Conservation (phyloP, 2,888 invertebrate species). For the Altica lythri region DNA sequence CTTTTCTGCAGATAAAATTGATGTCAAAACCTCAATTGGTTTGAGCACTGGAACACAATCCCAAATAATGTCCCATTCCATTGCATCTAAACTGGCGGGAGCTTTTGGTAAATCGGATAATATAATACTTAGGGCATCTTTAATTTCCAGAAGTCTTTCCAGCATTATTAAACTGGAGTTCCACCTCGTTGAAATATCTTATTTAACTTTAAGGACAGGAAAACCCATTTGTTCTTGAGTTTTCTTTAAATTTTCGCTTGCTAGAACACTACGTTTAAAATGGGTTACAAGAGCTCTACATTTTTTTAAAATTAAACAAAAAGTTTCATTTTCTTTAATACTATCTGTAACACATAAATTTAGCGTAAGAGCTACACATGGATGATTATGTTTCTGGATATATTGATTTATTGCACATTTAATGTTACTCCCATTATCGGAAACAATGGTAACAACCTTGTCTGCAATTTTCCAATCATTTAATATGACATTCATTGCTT, state of each 20-base stretch:
- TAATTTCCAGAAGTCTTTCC: slow-evolving; percentile 23
- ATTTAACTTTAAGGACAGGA: slow-evolving; percentile 40
- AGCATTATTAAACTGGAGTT: slow-evolving; percentile 35
- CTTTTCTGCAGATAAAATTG: slow-evolving; percentile 38
- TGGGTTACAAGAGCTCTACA: no score
- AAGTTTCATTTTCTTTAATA: no score
- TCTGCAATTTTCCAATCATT: no score
- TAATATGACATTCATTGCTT: no score
- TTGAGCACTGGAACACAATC: slow-evolving; percentile 37
- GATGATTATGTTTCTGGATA: no score
- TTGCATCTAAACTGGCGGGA: slow-evolving; percentile 29
- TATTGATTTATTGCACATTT: no score
- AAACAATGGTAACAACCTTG: no score
- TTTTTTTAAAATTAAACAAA: no score
- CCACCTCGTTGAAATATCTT: slow-evolving; percentile 41
- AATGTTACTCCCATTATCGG: no score
- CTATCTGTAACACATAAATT: no score
- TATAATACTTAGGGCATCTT: slow-evolving; percentile 24
- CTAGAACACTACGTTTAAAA: slow-evolving; percentile 33
- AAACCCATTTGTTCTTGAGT: slow-evolving; percentile 35
- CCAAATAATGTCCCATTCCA: slow-evolving; percentile 36
- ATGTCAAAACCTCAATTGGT: slow-evolving; percentile 34
- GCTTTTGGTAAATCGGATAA: slow-evolving; percentile 20
- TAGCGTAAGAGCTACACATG: no score
- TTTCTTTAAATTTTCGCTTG: slow-evolving; percentile 27